These are phyloP conservation scores for Quadroppia sp. DNA, from an alignment of 2,888 invertebrate genomes.

Conservation along the genomic window DNA sequence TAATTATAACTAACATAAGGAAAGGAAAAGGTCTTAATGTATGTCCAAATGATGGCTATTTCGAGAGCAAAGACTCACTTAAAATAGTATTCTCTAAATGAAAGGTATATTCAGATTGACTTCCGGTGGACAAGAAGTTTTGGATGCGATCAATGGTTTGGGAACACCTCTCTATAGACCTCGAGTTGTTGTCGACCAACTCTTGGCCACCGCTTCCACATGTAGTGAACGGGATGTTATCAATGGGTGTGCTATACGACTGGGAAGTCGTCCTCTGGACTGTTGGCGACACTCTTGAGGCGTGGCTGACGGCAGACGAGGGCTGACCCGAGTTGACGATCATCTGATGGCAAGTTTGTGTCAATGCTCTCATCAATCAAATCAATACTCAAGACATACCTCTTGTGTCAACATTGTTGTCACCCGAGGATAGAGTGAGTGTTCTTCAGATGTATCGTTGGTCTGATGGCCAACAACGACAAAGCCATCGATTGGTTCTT, in stretches of 20 bases:
- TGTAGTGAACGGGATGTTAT: constrained; percentile 22
- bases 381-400: not conserved
- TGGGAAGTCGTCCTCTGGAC: not conserved
- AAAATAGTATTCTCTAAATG: constrained; percentile 20
- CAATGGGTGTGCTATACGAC: constrained; percentile 17
- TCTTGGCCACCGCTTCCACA: not conserved
- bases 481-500: not conserved
- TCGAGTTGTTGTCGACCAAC: not conserved
- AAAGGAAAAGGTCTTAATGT: no score
- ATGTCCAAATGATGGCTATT: not conserved
- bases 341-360: not conserved
- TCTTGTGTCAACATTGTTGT: constrained; percentile 7
- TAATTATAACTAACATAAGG: no score
- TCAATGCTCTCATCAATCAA: not conserved
- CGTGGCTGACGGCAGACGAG: not conserved
- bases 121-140: constrained; percentile 1
- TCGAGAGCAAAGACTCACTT: constrained; percentile 10
- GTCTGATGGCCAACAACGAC: not conserved
- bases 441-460: not conserved
- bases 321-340: not conserved
- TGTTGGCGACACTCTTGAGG: not conserved
- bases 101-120: constrained; percentile 28
- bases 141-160: constrained; percentile 31
- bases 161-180: not conserved
- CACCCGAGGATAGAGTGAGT: not conserved